Percentiles rank a stretch among this genome's conserved stretches.
Conservation (phyloP, 2,113 vertebrate species). For the Leiothrix lutea region DNA sequence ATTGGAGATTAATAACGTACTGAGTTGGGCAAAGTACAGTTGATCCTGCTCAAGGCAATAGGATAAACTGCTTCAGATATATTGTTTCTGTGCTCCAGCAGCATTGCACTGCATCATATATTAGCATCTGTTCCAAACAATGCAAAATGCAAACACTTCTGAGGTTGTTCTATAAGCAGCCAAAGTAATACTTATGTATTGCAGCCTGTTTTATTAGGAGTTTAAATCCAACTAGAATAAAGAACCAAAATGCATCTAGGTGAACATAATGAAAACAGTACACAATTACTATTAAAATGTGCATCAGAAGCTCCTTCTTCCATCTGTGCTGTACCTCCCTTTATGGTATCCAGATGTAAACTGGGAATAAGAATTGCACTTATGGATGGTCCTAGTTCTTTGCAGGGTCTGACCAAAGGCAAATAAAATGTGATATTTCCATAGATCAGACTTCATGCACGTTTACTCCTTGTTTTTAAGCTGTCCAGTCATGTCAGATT, state of each 20-base stretch:
- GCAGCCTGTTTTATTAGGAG: not conserved
- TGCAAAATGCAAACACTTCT: not conserved
- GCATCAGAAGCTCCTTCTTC: not conserved
- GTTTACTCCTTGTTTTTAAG: not conserved
- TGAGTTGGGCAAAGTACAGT: not conserved
- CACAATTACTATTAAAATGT: not conserved
- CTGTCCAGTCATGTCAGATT: not conserved
- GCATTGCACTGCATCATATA: not conserved
- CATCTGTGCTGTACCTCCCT: not conserved
- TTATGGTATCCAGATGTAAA: not conserved
- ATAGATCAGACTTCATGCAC: not conserved
- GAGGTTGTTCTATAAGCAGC: not conserved
- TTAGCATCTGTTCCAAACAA: not conserved
- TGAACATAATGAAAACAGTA: not conserved
- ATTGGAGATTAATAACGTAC: not conserved
- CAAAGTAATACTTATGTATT: not conserved
- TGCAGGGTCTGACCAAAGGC: not conserved
- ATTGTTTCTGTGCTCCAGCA: not conserved
- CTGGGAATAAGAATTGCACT: not conserved
- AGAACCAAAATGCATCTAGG: not conserved
- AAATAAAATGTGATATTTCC: not conserved
- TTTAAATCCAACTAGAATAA: not conserved
- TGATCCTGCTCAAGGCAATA: not conserved
- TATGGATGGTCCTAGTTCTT: not conserved
- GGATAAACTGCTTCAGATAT: not conserved